phyloP scores from a whole-genome alignment of 2,113 vertebrate genomes.

The Prionailurus viverrinus region DNA sequence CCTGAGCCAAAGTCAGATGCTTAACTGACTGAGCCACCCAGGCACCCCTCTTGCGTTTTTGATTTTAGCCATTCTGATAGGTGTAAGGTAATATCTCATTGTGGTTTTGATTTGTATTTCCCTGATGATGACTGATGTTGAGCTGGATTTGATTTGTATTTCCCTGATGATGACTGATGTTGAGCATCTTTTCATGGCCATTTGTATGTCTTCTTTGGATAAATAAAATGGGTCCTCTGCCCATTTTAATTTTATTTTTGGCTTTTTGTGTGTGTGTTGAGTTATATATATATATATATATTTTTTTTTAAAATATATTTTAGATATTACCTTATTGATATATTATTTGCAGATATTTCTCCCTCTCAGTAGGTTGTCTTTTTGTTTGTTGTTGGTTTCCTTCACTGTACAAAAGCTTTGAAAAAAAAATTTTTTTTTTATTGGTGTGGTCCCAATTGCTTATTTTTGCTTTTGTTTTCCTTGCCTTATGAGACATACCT shows the following conservation, averaged over 20 bases:
- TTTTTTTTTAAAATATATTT: not conserved
- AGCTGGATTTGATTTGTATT: not conserved
- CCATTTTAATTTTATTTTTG: not conserved
- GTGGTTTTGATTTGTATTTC: not conserved
- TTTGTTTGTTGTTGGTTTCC: not conserved
- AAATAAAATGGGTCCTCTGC: not conserved
- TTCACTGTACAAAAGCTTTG: not conserved
- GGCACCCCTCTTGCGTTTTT: not conserved
- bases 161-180: not conserved
- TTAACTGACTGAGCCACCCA: no score
- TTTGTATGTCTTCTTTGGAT: not conserved
- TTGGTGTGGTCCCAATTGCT: not conserved
- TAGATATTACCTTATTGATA: not conserved
- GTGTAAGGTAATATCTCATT: not conserved
- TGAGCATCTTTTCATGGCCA: not conserved
- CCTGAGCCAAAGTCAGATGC: no score
- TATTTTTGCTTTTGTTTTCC: not conserved
- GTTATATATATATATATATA: no score
- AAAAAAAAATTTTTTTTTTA: not conserved
- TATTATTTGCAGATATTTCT: not conserved
- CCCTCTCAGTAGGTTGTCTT: not conserved
- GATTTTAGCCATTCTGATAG: not conserved
- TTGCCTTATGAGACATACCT: not conserved
- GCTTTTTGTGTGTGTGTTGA: not conserved
- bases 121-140: no score